Evolutionary conservation across 2,113 vertebrate species (phyloP), one percentile per base, ranked within the genome.

Genomic region (Boulengeromyrus knoepffleri): DNA sequence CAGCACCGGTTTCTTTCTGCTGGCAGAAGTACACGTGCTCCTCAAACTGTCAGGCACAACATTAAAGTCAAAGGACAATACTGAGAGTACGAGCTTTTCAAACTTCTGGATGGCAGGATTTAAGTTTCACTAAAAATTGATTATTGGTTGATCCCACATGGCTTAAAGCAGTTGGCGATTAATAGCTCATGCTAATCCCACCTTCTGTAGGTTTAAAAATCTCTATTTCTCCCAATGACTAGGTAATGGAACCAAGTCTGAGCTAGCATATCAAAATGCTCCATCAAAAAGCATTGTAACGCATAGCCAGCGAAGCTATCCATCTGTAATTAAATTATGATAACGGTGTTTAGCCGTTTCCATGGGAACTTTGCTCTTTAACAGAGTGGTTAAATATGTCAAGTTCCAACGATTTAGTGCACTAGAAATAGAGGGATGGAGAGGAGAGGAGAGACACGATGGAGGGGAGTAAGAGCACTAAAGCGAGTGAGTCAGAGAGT

Each of bases 311-410:
- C 24, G 42, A 90, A 70, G 49, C 50, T 21, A 86, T 77, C 19
- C 85, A 27, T 88, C 88, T 85, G 92, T 90, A 91, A 90, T 89
- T 91, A 92, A 92, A 92, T 90, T 90, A 53, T 19, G 66, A 56
- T 92, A 87, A 85, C 66, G 36, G 53, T 90, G 88, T 52, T 58
- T 90, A 90, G 89, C 45, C 17, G 93, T 95, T 94, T 92, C 94
- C 94, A 94, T 93, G 90, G 94, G 89, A 94, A 94, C 92, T 77
- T 58, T 21, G 90, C 90, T 93, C 84, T 70, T 85, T 62, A 89
- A 85, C 80, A 47, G 89, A 56, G 77, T 62, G 80, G 77, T 85
- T 84, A 89, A 89, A 85, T 90, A 90, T 93, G 92, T 92, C 93
- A 92, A 92, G 92, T 91, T 88, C 91, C 19, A 42, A 21, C 42